These are phyloP conservation scores for Acrocephalus kingi DNA, from an alignment of 2,113 vertebrate genomes.

Conservation along the genomic window DNA sequence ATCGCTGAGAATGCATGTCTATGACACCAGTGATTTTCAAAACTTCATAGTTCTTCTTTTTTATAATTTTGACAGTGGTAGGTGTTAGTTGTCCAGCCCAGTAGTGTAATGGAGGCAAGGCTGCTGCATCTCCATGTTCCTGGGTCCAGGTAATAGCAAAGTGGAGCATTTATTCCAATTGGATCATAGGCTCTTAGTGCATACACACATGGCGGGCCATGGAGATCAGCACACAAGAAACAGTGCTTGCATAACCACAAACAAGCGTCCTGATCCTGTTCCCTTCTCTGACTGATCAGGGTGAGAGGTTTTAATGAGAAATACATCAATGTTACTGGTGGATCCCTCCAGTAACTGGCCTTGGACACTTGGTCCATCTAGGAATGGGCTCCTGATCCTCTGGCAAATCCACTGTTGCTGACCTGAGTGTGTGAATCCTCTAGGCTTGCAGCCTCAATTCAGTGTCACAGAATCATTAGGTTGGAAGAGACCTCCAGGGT, in stretches of 20 bases:
- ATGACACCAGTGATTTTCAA: not conserved
- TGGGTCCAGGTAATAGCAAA: not conserved
- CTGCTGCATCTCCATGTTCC: not conserved
- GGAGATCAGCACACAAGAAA: not conserved
- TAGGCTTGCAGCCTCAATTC: not conserved
- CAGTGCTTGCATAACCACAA: not conserved
- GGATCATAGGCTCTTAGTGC: not conserved
- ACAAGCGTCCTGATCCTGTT: not conserved
- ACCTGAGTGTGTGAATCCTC: rapidly evolving
- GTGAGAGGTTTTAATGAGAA: not conserved
- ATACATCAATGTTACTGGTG: not conserved
- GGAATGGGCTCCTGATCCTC: not conserved
- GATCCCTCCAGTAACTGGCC: not conserved
- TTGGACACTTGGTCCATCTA: not conserved
- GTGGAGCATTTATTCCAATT: not conserved
- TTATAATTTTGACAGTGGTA: not conserved
- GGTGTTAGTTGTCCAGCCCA: not conserved
- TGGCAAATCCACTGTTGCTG: not conserved
- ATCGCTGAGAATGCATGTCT: not conserved
- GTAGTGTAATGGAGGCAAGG: not conserved
- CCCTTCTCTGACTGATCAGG: not conserved
- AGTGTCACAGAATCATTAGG: not conserved
- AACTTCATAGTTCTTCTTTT: not conserved
- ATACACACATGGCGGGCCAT: not conserved
- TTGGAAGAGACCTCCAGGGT: too few species aligned